These are phyloP conservation scores for Pelvicachromis taeniatus DNA, from an alignment of 2,113 vertebrate species.

Conservation along the genomic window DNA sequence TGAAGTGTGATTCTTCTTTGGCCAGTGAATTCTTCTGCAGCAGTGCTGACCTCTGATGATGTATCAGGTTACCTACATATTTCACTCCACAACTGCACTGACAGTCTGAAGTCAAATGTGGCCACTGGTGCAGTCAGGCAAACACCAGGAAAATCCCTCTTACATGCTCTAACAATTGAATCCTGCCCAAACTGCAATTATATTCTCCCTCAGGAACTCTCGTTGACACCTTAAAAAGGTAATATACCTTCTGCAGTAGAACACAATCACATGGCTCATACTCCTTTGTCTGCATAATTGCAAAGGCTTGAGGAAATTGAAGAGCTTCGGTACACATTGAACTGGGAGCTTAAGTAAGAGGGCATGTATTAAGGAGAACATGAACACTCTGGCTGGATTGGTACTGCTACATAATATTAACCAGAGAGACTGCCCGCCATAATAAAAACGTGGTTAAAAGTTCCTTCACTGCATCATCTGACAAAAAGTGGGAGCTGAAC, in stretches of 20 bases:
- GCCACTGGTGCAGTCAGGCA: conserved; percentile 52
- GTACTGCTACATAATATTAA: not conserved
- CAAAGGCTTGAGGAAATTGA: conserved; percentile 52
- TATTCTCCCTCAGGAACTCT: conserved; percentile 38
- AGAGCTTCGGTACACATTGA: conserved; percentile 43
- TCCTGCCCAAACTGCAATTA: conserved; percentile 55
- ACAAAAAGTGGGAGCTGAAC: not conserved
- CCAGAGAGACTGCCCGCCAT: not conserved
- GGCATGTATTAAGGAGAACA: conserved; percentile 38
- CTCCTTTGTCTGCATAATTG: conserved; percentile 63
- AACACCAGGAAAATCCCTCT: conserved; percentile 63
- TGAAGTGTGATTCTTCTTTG: not conserved
- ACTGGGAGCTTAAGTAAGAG: conserved; percentile 49
- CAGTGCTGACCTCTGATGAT: conserved; percentile 14
- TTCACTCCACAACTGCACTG: conserved; percentile 2
- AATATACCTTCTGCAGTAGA: conserved; percentile 54
- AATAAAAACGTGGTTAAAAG: conserved; percentile 29
- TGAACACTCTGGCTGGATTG: conserved; percentile 40
- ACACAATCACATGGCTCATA: conserved; percentile 54
- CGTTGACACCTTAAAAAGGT: conserved; percentile 58
- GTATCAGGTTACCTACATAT: conserved; percentile 30
- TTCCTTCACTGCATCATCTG: conserved; percentile 23
- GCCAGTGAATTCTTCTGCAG: not conserved
- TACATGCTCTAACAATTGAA: conserved; percentile 54
- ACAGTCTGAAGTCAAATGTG: conserved; percentile 12